These are phyloP conservation scores for Diachrysia chrysitis DNA, from an alignment of 2,888 invertebrate genomes.

Conservation along the genomic window DNA sequence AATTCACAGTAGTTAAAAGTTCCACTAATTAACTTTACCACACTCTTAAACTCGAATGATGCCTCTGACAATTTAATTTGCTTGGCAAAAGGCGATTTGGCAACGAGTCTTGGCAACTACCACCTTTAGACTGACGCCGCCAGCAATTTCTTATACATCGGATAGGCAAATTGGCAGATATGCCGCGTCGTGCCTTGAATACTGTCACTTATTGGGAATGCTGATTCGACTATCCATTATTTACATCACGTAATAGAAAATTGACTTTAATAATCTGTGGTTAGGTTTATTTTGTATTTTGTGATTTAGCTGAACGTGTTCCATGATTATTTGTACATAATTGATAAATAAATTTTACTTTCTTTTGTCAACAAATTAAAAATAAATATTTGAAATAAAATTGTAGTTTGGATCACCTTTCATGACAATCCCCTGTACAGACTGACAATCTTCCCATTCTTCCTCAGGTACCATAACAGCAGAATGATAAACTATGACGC, in stretches of 20 bases:
- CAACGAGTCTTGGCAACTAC: constrained; percentile 36
- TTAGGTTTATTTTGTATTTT: neutral
- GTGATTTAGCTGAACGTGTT: neutral
- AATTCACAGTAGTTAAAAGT: neutral
- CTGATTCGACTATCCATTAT: constrained; percentile 17
- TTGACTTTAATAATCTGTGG: constrained; percentile 13
- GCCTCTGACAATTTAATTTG: constrained; percentile 49
- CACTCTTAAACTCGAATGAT: constrained; percentile 28
- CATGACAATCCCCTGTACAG: no score
- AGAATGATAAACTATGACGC: constrained; percentile 97
- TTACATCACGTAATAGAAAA: constrained; percentile 18
- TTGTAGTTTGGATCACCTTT: no score
- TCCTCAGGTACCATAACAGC: constrained; percentile 94
- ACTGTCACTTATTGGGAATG: neutral
- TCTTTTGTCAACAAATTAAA: no score
- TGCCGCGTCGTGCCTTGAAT: neutral
- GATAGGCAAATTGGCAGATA: constrained; percentile 29
- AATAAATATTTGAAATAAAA: no score
- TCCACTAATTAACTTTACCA: constrained; percentile 10
- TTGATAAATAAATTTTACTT: neutral
- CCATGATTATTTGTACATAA: neutral
- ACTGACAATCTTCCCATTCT: neutral
- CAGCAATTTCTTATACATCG: constrained; percentile 24
- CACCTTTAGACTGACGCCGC: constrained; percentile 13
- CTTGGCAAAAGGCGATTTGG: constrained; percentile 36